phyloP scores from a whole-genome alignment of 2,797 vertebrate genomes.

The Enteromius viviparus region DNA sequence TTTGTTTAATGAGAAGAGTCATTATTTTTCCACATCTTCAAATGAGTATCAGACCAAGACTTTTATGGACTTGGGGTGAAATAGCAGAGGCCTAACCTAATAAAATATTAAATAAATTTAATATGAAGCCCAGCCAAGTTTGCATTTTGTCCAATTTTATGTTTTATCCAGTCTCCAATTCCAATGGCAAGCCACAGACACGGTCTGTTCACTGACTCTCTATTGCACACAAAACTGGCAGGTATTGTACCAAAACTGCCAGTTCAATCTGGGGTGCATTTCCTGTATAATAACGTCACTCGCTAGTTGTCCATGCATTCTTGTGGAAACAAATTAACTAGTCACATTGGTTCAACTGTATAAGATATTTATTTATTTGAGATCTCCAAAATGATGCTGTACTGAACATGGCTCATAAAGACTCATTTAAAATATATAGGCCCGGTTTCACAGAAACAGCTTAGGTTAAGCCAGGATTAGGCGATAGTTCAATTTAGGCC shows the following conservation, averaged over 20 bases:
- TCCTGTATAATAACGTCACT: not conserved
- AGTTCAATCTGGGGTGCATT: not conserved
- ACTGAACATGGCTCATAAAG: not conserved
- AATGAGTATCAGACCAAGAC: conserved; percentile 13
- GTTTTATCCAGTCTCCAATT: not conserved
- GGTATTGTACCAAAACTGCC: not conserved
- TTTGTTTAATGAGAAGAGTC: conserved; percentile 25
- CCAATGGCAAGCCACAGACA: not conserved
- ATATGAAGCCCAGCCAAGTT: conserved; percentile 17
- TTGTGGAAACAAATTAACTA: not conserved
- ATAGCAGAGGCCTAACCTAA: conserved; percentile 14
- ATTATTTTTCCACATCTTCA: conserved; percentile 2
- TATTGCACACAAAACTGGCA: conserved; percentile 12
- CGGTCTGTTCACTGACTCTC: not conserved
- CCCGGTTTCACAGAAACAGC: too few species aligned
- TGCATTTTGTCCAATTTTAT: conserved; percentile 25
- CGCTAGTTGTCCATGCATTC: not conserved
- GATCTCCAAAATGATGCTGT: not conserved
- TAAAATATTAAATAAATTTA: conserved; percentile 21
- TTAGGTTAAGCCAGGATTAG: too few species aligned
- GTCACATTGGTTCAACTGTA: not conserved
- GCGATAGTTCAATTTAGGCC: too few species aligned
- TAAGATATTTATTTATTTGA: not conserved
- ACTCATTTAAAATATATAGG: too few species aligned
- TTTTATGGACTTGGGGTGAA: conserved; percentile 3